Evolutionary conservation across 2,888 invertebrate genomes (phyloP).

Genomic region (Colletes collaris): DNA sequence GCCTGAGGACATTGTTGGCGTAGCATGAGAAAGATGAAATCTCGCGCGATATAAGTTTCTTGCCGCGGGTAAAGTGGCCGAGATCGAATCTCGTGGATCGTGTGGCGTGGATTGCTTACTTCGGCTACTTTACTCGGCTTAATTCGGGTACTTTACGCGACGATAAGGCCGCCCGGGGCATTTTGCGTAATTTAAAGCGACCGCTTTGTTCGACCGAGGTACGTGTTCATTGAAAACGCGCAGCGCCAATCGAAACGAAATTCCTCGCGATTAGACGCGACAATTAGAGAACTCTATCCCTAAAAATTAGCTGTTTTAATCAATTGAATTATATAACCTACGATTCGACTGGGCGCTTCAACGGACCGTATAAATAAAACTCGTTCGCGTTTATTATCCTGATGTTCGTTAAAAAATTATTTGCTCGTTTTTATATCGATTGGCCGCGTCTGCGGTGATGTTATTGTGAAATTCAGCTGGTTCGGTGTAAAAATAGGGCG

Average conservation of each 20-base stretch:
- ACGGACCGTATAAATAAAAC: too few species aligned
- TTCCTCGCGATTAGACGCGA: too few species aligned
- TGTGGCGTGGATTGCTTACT: constrained; percentile 32
- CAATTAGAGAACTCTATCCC: too few species aligned
- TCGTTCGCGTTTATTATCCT: too few species aligned
- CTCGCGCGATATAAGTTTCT: constrained; percentile 15
- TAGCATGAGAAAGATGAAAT: constrained; percentile 14
- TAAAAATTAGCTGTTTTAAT: too few species aligned
- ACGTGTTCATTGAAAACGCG: constrained; percentile 11
- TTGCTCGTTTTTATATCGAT: too few species aligned
- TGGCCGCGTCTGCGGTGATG: too few species aligned
- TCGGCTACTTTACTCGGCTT: constrained; percentile 25
- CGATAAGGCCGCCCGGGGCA: constrained; percentile 14
- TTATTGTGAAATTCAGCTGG: too few species aligned
- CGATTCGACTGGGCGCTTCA: too few species aligned
- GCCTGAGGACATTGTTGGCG: constrained; percentile 1
- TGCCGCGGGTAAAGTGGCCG: constrained; percentile 1
- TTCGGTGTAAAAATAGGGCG: too few species aligned
- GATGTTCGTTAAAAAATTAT: too few species aligned
- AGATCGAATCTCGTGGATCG: constrained; percentile 25
- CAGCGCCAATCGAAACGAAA: neutral
- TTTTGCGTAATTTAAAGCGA: constrained; percentile 13
- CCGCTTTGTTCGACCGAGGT: neutral
- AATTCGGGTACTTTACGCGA: constrained; percentile 16
- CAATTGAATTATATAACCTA: too few species aligned